Conservation (phyloP, 2,797 vertebrate genomes). For the Ceryle rudis region DNA sequence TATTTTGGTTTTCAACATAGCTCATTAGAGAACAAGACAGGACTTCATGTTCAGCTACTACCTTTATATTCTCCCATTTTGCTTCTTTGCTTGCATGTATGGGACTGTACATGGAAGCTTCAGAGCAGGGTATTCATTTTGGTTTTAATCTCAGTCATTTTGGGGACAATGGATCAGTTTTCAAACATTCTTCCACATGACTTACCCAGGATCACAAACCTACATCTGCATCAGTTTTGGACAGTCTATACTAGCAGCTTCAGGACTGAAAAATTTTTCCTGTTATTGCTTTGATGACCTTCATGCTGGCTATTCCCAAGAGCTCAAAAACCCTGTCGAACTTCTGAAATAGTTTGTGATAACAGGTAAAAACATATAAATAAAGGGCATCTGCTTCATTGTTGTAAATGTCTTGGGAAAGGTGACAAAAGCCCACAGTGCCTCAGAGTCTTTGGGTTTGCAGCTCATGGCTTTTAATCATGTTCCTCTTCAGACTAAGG, state of each 20-base stretch:
- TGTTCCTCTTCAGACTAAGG: not conserved
- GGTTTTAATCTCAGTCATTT: not conserved
- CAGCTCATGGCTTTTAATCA: not conserved
- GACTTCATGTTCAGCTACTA: not conserved
- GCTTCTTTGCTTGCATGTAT: not conserved
- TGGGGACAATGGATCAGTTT: not conserved
- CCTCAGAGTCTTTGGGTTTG: not conserved
- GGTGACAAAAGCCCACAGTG: not conserved
- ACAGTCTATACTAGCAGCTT: not conserved
- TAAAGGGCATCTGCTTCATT: not conserved
- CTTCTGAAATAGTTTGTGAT: not conserved
- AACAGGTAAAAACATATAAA: not conserved
- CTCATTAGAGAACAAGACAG: not conserved
- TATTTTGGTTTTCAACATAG: not conserved
- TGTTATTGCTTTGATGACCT: not conserved
- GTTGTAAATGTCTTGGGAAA: not conserved
- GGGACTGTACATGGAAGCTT: not conserved
- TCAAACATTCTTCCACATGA: not conserved
- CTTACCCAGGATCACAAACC: not conserved
- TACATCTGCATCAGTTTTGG: not conserved
- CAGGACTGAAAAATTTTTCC: not conserved
- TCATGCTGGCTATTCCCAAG: not conserved
- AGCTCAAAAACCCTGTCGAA: not conserved
- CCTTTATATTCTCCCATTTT: not conserved
- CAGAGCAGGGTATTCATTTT: not conserved